Base-by-base conservation (phyloP, 2,888 invertebrate species). In the Ectemnius cavifrons region DNA sequence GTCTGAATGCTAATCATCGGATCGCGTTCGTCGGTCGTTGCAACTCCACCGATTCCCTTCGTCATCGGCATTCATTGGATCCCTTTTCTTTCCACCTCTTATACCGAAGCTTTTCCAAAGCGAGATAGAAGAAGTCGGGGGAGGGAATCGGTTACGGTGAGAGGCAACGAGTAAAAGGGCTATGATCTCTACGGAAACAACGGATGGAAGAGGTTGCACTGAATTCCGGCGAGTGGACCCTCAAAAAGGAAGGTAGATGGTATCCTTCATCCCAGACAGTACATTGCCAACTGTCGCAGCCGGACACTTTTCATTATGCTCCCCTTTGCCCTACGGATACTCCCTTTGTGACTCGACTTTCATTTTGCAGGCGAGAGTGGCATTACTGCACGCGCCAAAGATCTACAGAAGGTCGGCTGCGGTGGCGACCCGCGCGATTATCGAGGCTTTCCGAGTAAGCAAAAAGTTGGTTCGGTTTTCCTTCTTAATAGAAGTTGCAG, bases 141-240 rank as follows among this genome's bases (percentile, higher is more conserved):
- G 47, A 45, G 56, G 67, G 47, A 45, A 49, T 37, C 62, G 52
- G 49, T 37, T 37, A 70, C 45, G 65, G 61, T 66, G 70, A 61
- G n/a, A 47, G 13, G 2, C 2, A 47, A 4, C 58, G 65, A 69
- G 75, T 58, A 37, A 16, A 66, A 18, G 78, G 78, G 79, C 85
- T 87, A 88, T 87, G 85, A 84, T 84, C 86, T 86, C 77, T 77
- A 75, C 78, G 83, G 81, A 86, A 86, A 88, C 86, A 88, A 88
- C 86, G 84, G 83, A 79, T 73, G 71, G 70, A 81, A 78, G 84
- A 82, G 81, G 71, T 80, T 78, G 71, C 79, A 73, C 78, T 82
- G 81, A 81, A 84, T 85, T 86, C 83, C 80, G 69, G 71, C 37
- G 78, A 77, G 82, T 79, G 80, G 70, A 77, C 74, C 71, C 63